Base-by-base conservation (phyloP, 2,113 vertebrate species). In the Catharus fuscescens region DNA sequence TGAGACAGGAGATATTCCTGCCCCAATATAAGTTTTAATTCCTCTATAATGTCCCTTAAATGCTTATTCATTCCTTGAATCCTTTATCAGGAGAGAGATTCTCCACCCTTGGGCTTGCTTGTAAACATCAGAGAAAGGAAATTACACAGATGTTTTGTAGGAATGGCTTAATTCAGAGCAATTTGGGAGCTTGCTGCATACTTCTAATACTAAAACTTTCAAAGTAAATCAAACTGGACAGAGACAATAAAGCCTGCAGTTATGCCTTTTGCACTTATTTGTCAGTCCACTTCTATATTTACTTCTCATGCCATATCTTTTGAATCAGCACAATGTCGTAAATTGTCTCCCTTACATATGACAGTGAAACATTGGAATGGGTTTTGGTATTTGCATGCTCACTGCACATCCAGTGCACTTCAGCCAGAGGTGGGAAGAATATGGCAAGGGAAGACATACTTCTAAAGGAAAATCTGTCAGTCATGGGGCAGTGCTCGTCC, bases 301-400 rank as follows among this genome's bases (percentile, higher is more conserved):
- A 90, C 82, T 90, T 80, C 86, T 86, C 38, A 56, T 88, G 86
- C 64, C 52, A 83, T 45, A 93, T 95, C 66, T 92, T 88, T 95
- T 92, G 92, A 95, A 90, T 94, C 94, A 97, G 88, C 95, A 94
- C 82, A 88, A 61, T 93, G 95, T 92, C 90, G 93, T 71, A 94
- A 90, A 85, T 93, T 92, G 44, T 86, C 42, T 93, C 42, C 64
- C 54, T 83, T 72, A 50, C 79, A 66, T 83, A 72, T 92, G 92
- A 93, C 95, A 97, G 79, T 96, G 96, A 96, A 93, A 32, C 88
- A 95, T 92, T 93, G 90, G 76, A 69, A 59, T 86, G 92, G 47
- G 94, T 86, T 80, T 90, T 92, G 94, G 90, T 94, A 93, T 90
- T 95, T 94, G 88, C 82, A 86, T 70, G 90, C 90, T 86, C 54